These are phyloP conservation scores for Unio pictorum DNA, from an alignment of 2,888 invertebrate species.

Conservation along the genomic window DNA sequence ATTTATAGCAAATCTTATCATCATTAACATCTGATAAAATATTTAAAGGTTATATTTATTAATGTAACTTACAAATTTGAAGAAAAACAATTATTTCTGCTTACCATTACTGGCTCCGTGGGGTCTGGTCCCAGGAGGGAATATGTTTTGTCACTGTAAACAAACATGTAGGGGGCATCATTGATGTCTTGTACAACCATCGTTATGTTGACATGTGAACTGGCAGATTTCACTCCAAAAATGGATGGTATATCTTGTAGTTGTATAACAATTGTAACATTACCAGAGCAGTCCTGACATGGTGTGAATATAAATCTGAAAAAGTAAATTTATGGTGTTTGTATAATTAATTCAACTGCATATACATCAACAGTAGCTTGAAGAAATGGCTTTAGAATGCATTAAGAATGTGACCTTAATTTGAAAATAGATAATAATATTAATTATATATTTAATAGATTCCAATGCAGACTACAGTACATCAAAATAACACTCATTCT, in stretches of 20 bases:
- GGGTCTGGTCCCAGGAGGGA: slow-evolving; percentile 23
- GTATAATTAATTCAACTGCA: background rate
- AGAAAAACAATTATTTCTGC: background rate
- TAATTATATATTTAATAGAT: no score
- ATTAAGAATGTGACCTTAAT: no score
- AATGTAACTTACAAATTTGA: no score
- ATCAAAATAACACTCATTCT: no score
- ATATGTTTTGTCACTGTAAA: slow-evolving; percentile 16
- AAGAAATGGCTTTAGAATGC: no score
- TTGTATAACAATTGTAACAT: slow-evolving; percentile 17
- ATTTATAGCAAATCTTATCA: no score
- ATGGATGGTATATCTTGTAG: slow-evolving; percentile 31
- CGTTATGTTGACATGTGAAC: slow-evolving; percentile 19
- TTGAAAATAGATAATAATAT: no score
- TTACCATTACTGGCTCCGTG: slow-evolving; percentile 32
- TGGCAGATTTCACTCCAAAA: slow-evolving; percentile 27
- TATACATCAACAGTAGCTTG: no score
- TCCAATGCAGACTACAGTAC: no score
- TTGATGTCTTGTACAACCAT: slow-evolving; percentile 24
- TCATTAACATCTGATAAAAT: no score
- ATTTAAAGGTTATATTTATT: background rate
- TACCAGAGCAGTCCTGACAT: slow-evolving; percentile 34
- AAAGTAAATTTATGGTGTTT: background rate
- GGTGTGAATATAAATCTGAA: slow-evolving; percentile 32
- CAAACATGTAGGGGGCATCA: slow-evolving; percentile 33